Percentiles rank a stretch among this genome's conserved stretches.
Conservation (phyloP, 2,113 vertebrate species). For the Odocoileus virginianus region DNA sequence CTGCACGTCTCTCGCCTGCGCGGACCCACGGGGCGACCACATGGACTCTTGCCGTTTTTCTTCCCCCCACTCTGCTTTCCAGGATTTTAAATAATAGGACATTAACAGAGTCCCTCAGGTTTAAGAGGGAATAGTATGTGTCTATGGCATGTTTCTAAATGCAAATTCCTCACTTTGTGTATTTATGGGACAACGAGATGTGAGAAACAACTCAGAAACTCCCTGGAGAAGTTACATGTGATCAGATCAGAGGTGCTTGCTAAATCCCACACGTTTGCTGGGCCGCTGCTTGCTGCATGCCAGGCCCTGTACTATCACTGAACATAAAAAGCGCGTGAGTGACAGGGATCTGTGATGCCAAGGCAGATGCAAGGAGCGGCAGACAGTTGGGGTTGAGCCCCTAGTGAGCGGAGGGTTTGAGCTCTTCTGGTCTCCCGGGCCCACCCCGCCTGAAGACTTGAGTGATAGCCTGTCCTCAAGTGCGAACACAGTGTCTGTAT, state of each 20-base stretch:
- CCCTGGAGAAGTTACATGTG: background rate
- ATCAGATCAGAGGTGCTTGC: background rate
- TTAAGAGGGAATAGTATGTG: background rate
- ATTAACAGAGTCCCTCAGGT: background rate
- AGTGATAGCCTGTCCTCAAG: background rate
- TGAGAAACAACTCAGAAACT: background rate
- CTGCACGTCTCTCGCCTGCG: background rate
- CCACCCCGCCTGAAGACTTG: background rate
- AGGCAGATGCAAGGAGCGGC: background rate
- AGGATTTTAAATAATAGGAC: background rate
- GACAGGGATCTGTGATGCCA: background rate
- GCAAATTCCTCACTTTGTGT: background rate
- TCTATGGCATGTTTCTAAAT: background rate
- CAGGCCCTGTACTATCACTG: background rate
- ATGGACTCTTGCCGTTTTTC: background rate
- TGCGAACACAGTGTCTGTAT: background rate
- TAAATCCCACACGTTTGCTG: background rate
- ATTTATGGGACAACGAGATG: background rate
- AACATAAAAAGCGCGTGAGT: background rate
- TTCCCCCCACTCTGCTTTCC: background rate
- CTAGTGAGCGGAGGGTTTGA: background rate
- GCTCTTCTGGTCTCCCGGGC: background rate
- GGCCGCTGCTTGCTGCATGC: background rate
- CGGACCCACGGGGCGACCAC: background rate
- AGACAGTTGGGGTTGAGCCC: background rate